phyloP scores from a whole-genome alignment of 2,888 invertebrate species.

The Tenodera sinensis region DNA sequence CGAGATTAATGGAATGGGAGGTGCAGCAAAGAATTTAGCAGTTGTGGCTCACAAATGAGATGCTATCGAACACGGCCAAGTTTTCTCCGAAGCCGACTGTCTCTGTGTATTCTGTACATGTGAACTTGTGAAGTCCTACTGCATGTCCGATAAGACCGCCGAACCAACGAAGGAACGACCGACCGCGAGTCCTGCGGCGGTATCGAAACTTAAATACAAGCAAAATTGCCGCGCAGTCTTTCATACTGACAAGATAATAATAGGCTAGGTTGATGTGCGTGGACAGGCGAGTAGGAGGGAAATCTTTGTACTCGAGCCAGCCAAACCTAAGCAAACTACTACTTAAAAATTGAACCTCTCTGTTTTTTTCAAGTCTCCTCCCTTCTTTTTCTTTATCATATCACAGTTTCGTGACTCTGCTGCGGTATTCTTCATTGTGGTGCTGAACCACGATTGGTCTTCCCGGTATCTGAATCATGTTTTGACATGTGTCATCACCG shows the following conservation, averaged over 20 bases:
- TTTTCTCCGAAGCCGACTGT: slow-evolving; percentile 7
- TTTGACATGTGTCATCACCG: background rate
- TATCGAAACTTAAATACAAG: slow-evolving; percentile 25
- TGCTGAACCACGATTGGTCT: background rate
- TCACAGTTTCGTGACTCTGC: background rate
- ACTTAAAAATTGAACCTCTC: slow-evolving; percentile 23
- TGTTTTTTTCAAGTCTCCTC: background rate
- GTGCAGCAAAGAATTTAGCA: background rate
- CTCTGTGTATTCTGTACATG: slow-evolving; percentile 13
- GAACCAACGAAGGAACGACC: background rate
- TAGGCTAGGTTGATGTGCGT: slow-evolving; percentile 20
- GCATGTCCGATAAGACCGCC: slow-evolving; percentile 18
- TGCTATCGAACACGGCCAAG: background rate
- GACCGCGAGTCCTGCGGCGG: background rate
- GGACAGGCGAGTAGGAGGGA: slow-evolving; percentile 22
- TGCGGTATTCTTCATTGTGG: background rate
- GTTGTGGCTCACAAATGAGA: background rate
- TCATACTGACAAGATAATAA: slow-evolving; percentile 25
- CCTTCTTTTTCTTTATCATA: background rate
- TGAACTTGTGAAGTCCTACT: slow-evolving; percentile 24
- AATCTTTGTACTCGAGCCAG: background rate
- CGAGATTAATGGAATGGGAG: background rate
- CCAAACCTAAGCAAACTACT: slow-evolving; percentile 23
- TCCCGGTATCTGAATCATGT: background rate
- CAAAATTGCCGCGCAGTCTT: slow-evolving; percentile 20